These are phyloP conservation scores for Macaria liturata DNA, from an alignment of 2,888 invertebrate genomes.

Conservation along the genomic window DNA sequence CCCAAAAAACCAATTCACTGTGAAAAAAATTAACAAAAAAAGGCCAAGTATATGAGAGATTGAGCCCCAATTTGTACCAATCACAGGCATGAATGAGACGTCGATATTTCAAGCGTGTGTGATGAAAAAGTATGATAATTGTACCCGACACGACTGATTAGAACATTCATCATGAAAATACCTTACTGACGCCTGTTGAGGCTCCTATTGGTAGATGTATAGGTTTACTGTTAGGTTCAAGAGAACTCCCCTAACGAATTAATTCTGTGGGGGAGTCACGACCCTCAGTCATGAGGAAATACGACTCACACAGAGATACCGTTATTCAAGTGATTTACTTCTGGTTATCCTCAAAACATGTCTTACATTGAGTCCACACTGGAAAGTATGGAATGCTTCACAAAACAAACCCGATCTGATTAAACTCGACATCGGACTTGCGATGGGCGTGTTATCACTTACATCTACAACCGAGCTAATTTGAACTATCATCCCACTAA, in stretches of 20 bases:
- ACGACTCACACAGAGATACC: too few relatives aligned
- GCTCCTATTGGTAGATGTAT: too few relatives aligned
- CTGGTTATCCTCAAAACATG: neutral
- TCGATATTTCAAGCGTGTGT: constrained; percentile 13
- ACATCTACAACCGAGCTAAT: constrained; percentile 34
- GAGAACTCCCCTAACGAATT: too few relatives aligned
- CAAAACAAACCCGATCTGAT: constrained; percentile 51
- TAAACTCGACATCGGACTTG: constrained; percentile 36
- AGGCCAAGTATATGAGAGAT: constrained; percentile 1
- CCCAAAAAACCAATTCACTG: too few relatives aligned
- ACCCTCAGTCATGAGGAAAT: too few relatives aligned
- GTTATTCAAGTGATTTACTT: too few relatives aligned
- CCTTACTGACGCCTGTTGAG: neutral
- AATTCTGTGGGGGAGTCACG: too few relatives aligned
- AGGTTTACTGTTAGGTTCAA: too few relatives aligned
- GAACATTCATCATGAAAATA: constrained; percentile 14
- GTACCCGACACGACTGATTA: constrained; percentile 12
- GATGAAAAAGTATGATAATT: constrained; percentile 16
- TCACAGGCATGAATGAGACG: constrained; percentile 9
- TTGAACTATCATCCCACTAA: constrained; percentile 26
- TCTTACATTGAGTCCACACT: constrained; percentile 11
- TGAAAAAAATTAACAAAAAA: too few relatives aligned
- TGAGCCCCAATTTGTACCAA: constrained; percentile 9
- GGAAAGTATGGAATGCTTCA: constrained; percentile 36
- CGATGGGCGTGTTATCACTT: constrained; percentile 50